Evolutionary conservation across 2,888 invertebrate genomes (phyloP).

Genomic region (Agrotis exclamationis): DNA sequence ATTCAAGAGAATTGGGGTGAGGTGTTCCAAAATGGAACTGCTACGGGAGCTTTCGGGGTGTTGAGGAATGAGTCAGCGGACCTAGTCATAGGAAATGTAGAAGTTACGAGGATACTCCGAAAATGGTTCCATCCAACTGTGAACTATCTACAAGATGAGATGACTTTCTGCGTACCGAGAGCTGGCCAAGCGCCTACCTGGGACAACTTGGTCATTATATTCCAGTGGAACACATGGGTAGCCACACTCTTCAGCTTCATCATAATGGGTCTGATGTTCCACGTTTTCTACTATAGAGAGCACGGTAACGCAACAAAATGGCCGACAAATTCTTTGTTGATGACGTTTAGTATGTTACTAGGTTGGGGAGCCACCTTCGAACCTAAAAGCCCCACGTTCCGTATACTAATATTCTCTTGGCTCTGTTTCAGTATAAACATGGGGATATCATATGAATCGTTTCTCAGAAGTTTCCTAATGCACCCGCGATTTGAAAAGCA

Average conservation of each 20-base stretch:
- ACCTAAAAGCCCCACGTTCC: slow-evolving; percentile 83
- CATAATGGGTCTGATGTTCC: slow-evolving; percentile 82
- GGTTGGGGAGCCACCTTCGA: slow-evolving; percentile 86
- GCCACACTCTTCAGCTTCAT: slow-evolving; percentile 81
- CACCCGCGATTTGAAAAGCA: slow-evolving; percentile 89
- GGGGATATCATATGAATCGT: slow-evolving; percentile 88
- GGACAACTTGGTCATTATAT: slow-evolving; percentile 87
- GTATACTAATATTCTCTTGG: slow-evolving; percentile 87
- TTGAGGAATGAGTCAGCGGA: slow-evolving; percentile 81
- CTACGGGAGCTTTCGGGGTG: slow-evolving; percentile 81
- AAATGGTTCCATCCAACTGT: slow-evolving; percentile 87
- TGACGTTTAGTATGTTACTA: slow-evolving; percentile 87
- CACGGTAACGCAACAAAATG: slow-evolving; percentile 80
- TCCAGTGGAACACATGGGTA: slow-evolving; percentile 87
- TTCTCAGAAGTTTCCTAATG: slow-evolving; percentile 89
- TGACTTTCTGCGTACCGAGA: slow-evolving; percentile 87
- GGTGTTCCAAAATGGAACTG: slow-evolving; percentile 79
- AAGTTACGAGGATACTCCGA: slow-evolving; percentile 84
- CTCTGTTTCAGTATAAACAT: slow-evolving; percentile 88
- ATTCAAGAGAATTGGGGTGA: slow-evolving; percentile 85
- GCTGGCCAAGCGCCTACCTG: slow-evolving; percentile 85
- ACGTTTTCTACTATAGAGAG: slow-evolving; percentile 82
- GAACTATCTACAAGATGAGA: slow-evolving; percentile 88
- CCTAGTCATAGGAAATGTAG: slow-evolving; percentile 86
- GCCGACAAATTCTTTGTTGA: slow-evolving; percentile 87